Conservation (phyloP, 2,113 vertebrate genomes). For the Cisticola juncidis region DNA sequence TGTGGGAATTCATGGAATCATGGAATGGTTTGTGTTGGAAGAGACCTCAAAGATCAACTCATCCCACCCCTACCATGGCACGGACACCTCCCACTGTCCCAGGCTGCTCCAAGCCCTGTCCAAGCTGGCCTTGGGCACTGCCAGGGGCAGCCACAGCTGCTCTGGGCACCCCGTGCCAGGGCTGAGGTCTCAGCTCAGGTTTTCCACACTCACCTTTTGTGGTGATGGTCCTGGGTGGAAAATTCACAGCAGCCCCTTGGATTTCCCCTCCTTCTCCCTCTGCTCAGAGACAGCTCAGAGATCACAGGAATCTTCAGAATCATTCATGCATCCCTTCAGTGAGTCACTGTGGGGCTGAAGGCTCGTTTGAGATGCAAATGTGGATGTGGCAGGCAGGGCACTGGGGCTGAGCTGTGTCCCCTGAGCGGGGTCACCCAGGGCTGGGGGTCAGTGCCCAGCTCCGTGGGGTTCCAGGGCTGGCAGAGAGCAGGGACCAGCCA, state of each 20-base stretch:
- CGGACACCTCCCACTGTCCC: not conserved
- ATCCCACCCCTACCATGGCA: not conserved
- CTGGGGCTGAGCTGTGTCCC: not conserved
- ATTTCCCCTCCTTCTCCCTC: not conserved
- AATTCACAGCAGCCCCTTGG: not conserved
- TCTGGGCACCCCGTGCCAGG: not conserved
- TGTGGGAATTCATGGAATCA: not conserved
- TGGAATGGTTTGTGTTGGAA: not conserved
- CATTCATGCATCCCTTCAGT: not conserved
- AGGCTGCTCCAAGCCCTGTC: fast-evolving
- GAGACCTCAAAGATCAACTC: not conserved
- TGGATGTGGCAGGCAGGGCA: not conserved
- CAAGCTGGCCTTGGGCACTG: fast-evolving
- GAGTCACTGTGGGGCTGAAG: not conserved
- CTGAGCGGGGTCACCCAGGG: too few relatives aligned
- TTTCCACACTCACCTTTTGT: fast-evolving
- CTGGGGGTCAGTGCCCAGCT: not conserved
- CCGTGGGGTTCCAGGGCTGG: fast-evolving
- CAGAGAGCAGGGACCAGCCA: not conserved
- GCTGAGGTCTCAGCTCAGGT: fast-evolving
- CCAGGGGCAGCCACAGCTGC: not conserved
- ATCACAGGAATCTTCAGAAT: not conserved
- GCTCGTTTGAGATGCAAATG: not conserved
- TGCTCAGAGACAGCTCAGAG: not conserved
- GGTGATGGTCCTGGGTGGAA: not conserved